Evolutionary conservation across 2,888 invertebrate species (phyloP).

Genomic region (Nebria brevicollis): DNA sequence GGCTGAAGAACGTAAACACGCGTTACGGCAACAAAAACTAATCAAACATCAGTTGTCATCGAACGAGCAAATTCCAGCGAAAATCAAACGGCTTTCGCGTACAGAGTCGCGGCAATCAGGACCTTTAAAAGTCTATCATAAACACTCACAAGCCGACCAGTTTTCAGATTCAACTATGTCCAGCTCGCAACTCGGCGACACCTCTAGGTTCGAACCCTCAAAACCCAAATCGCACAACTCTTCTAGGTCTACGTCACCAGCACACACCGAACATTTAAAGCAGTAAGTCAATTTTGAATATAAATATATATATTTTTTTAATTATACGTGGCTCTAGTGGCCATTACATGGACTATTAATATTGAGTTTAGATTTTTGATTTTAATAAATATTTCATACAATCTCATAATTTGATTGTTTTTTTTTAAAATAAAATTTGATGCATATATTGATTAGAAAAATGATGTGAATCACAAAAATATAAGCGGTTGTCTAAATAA

Average conservation of each 20-base stretch:
- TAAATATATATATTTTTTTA: no score
- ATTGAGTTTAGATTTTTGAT: no score
- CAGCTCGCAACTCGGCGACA: conserved; percentile 28
- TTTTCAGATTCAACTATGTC: conserved; percentile 58
- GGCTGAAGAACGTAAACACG: conserved; percentile 66
- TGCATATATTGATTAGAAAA: no score
- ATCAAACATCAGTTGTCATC: conserved; percentile 65
- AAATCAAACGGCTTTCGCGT: conserved; percentile 63
- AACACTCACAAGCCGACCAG: conserved; percentile 55
- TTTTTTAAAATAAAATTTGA: no score
- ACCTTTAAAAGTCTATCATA: conserved; percentile 65
- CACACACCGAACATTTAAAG: background rate
- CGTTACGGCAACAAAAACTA: conserved; percentile 66
- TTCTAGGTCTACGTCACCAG: background rate
- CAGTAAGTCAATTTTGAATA: background rate
- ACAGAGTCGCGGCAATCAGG: conserved; percentile 62
- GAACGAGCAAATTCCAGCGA: conserved; percentile 64
- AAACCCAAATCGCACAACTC: background rate
- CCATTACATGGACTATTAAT: no score
- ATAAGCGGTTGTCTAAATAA: background rate
- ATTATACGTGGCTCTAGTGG: conserved; percentile 30
- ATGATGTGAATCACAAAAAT: background rate
- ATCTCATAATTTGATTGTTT: no score
- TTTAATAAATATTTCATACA: no score
- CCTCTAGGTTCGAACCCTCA: background rate